phyloP scores from a whole-genome alignment of 1,140 invertebrate genomes.

The Drosophila sechellia region DNA sequence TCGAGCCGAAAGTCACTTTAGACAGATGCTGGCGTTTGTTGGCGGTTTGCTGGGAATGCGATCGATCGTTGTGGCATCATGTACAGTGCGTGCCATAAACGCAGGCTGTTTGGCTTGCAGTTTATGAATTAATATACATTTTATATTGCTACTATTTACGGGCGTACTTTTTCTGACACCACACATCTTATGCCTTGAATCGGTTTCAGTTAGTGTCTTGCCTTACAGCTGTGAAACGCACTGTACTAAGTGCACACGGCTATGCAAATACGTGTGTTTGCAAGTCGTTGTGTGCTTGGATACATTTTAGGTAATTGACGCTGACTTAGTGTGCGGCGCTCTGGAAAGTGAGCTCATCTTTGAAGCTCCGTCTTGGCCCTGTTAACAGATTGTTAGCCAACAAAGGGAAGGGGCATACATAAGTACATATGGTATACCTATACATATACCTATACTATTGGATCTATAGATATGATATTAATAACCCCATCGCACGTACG shows the following conservation, averaged over 20 bases:
- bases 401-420: neutral
- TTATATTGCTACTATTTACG: neutral
- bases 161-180: too few species aligned
- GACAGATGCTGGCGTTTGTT: conserved; percentile 18
- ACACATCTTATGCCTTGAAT: too few species aligned
- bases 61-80: conserved; percentile 16
- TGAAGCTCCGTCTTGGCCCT: conserved; percentile 3
- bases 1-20: neutral
- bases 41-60: conserved; percentile 16
- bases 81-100: conserved; percentile 11
- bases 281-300: conserved; percentile 1
- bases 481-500: neutral
- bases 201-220: too few species aligned
- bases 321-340: conserved; percentile 49
- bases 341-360: conserved; percentile 51
- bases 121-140: too few species aligned
- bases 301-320: conserved; percentile 24
- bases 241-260: conserved; percentile 21
- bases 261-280: conserved; percentile 15
- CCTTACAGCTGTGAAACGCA: conserved; percentile 4
- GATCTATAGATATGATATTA: neutral
- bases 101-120: neutral
- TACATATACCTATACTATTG: too few species aligned
- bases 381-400: conserved; percentile 1
- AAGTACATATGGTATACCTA: too few species aligned